Evolutionary conservation across 37 sponge, comb jelly and placozoan species (phyloP).

Genomic region (Hormiphora californensis): DNA sequence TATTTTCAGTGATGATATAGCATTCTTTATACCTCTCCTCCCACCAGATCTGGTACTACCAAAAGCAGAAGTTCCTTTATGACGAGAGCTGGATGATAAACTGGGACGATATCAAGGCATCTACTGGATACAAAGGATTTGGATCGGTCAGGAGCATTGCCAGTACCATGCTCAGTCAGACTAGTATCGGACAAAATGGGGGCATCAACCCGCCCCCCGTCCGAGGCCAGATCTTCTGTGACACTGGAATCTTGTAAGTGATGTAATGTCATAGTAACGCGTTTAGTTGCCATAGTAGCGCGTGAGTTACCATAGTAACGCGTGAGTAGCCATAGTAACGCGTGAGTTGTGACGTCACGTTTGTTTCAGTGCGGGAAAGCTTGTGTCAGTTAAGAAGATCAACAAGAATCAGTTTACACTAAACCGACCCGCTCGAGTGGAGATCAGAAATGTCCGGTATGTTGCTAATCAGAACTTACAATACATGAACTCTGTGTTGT

Average conservation of each 20-base stretch:
- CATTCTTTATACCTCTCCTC: not conserved
- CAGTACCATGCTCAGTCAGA: slow-evolving; percentile 33
- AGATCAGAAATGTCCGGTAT: slow-evolving; percentile 77
- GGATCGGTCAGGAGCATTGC: not conserved
- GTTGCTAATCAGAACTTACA: too few species aligned
- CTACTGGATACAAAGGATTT: slow-evolving; percentile 54
- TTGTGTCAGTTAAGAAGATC: slow-evolving; percentile 77
- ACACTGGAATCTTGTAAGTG: slow-evolving; percentile 57
- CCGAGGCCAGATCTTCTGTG: slow-evolving; percentile 48
- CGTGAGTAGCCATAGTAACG: too few species aligned
- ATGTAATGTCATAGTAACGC: too few species aligned
- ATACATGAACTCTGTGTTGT: too few species aligned
- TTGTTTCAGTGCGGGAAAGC: slow-evolving; percentile 65
- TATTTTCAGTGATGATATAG: not conserved
- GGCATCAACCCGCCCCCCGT: not conserved
- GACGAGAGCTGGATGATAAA: slow-evolving; percentile 87
- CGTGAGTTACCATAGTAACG: too few species aligned
- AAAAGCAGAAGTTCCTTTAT: slow-evolving; percentile 63
- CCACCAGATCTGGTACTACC: slow-evolving; percentile 62
- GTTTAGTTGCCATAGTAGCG: too few species aligned
- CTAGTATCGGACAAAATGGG: slow-evolving; percentile 34
- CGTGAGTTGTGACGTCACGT: not conserved
- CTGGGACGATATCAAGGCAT: slow-evolving; percentile 61
- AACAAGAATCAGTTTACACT: slow-evolving; percentile 54
- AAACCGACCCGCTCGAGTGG: slow-evolving; percentile 60